These are phyloP conservation scores for Redunca redunca DNA, from an alignment of 2,113 vertebrate species.

Conservation along the genomic window DNA sequence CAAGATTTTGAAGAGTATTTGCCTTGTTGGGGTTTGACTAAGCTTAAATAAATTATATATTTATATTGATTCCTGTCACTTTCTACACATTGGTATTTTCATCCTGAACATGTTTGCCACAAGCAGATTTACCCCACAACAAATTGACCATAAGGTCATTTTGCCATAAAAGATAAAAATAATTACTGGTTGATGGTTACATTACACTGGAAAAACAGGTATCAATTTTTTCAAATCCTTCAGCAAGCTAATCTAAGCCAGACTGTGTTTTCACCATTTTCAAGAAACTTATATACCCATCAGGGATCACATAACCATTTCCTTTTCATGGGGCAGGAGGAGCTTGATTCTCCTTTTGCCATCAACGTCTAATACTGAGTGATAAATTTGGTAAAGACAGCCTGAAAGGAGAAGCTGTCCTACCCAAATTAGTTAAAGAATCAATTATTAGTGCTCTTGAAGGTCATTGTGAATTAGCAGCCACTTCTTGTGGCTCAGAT, in stretches of 20 bases:
- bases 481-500: not conserved
- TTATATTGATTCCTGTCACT: not conserved
- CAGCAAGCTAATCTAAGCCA: not conserved
- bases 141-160: not conserved
- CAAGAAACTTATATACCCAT: not conserved
- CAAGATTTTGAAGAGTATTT: not conserved
- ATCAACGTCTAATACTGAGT: rapidly evolving
- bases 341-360: not conserved
- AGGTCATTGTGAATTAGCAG: not conserved
- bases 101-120: not conserved
- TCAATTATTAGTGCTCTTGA: not conserved
- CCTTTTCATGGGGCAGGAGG: not conserved
- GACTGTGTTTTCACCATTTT: not conserved
- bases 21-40: not conserved
- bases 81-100: not conserved
- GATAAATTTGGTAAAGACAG: not conserved
- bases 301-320: not conserved
- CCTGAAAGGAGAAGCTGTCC: not conserved
- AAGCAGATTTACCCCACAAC: not conserved
- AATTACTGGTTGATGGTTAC: not conserved
- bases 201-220: not conserved
- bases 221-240: not conserved
- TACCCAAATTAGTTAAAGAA: not conserved
- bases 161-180: not conserved
- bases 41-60: not conserved